Base-by-base conservation (phyloP, 2,797 vertebrate genomes). In the Margarornis squamiger region DNA sequence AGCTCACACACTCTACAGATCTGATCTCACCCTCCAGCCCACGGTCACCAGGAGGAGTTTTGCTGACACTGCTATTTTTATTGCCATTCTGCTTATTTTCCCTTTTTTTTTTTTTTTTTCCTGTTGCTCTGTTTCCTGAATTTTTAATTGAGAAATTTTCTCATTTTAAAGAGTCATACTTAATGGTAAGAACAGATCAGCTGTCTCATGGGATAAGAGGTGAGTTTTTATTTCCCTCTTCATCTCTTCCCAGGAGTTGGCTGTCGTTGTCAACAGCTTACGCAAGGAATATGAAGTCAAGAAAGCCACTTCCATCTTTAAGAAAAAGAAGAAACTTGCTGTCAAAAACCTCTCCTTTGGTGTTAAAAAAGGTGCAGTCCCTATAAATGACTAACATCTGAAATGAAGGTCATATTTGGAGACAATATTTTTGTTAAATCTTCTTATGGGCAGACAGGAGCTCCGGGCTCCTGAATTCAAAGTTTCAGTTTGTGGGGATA, bases 321-420 rank as follows among this genome's bases (percentile, higher is more conserved):
- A 98, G 97, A 97, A 92, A 55, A 97, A 95, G 87, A 98, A 93
- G 92, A 99, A 98, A 95, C 96, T 98, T 78, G 99, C 98, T 73
- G 96, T 97, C 9, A 99, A 97, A 97, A 99, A 99, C 94, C 63
- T 99, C 86, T 99, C 99, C 6, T 98, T 99, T 75, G 98, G 98
- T n/a, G 98, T 99, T 54, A 98, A 98, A 84, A 99, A 99, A 99
- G 99, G 99, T 88, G 24, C 18, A 8, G 14, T 41, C 15, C 4
- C 29, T 81, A 0, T 34, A n/a, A 86, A 36, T 30, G 4, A 10
- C 14, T 29, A 17, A 70, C 80, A 63, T 36, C 45, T 38, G 8
- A 66, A 9, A 3, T 5, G 32, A 51, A 41, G 29, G 16, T 22
- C 49, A 13, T 3, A 4, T 70, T 85, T 68, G 41, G 39, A 82